Evolutionary conservation across 2,888 invertebrate genomes (phyloP).

Genomic region (Chloroclysta siterata): DNA sequence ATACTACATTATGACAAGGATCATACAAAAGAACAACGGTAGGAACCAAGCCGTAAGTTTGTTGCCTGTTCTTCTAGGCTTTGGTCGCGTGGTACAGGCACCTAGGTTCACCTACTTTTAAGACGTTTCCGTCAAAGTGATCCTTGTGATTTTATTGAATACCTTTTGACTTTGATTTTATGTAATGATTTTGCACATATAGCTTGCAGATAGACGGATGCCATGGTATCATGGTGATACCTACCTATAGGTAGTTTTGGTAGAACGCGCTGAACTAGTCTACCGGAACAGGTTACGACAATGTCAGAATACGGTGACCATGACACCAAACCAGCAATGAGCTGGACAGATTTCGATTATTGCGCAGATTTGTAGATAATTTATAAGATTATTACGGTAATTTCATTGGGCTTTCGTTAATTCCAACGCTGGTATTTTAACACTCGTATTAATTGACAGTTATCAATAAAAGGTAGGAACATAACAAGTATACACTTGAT

Average conservation of each 20-base stretch:
- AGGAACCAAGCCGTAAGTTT: too few species aligned
- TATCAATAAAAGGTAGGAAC: neutral
- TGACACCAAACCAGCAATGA: conserved; percentile 56
- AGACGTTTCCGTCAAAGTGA: too few species aligned
- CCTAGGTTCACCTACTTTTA: too few species aligned
- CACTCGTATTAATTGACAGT: neutral
- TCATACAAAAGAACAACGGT: too few species aligned
- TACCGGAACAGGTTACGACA: conserved; percentile 57
- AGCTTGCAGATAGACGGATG: neutral
- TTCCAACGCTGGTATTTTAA: conserved; percentile 8
- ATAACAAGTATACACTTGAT: neutral
- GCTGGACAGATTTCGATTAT: conserved; percentile 56
- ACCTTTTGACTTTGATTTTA: too few species aligned
- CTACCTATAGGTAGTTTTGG: conserved; percentile 4
- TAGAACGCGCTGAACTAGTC: conserved; percentile 41
- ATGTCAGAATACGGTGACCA: conserved; percentile 53
- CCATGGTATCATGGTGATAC: neutral
- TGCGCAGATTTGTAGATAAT: conserved; percentile 50
- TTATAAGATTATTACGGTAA: conserved; percentile 40
- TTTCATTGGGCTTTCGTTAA: conserved; percentile 37
- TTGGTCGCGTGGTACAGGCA: too few species aligned
- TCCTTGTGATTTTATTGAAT: too few species aligned
- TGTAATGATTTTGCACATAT: neutral
- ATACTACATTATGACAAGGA: too few species aligned
- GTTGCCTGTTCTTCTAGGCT: too few species aligned